These are phyloP conservation scores for Schrankia costaestrigalis DNA, from an alignment of 2,888 invertebrate genomes.

Conservation along the genomic window DNA sequence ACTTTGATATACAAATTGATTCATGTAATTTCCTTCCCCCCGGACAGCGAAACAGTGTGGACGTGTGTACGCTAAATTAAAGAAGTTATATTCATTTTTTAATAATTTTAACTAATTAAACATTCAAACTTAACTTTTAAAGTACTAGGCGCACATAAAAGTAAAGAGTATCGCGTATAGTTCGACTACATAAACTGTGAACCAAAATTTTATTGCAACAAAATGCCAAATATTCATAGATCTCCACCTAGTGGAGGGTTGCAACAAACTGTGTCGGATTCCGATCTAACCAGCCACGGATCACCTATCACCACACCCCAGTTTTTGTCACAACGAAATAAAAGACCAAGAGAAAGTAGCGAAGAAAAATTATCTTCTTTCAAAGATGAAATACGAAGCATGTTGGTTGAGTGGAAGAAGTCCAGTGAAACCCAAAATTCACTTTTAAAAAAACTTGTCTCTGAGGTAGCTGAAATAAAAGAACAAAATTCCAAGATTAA, in stretches of 20 bases:
- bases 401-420: background rate
- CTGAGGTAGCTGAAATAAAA: background rate
- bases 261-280: background rate
- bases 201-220: background rate
- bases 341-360: background rate
- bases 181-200: background rate
- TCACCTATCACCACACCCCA: background rate
- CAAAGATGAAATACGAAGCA: background rate
- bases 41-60: no score
- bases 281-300: background rate
- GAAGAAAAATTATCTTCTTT: background rate
- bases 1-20: no score
- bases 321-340: background rate
- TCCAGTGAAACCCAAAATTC: background rate
- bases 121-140: no score
- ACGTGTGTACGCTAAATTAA: no score
- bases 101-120: no score
- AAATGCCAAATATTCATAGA: background rate
- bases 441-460: background rate
- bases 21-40: no score
- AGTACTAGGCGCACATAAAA: background rate
- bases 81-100: no score
- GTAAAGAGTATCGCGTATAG: background rate
- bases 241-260: background rate
- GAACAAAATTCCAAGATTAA: background rate